Evolutionary conservation across 2,888 invertebrate genomes (phyloP).

Genomic region (Petrophora chlorosata): DNA sequence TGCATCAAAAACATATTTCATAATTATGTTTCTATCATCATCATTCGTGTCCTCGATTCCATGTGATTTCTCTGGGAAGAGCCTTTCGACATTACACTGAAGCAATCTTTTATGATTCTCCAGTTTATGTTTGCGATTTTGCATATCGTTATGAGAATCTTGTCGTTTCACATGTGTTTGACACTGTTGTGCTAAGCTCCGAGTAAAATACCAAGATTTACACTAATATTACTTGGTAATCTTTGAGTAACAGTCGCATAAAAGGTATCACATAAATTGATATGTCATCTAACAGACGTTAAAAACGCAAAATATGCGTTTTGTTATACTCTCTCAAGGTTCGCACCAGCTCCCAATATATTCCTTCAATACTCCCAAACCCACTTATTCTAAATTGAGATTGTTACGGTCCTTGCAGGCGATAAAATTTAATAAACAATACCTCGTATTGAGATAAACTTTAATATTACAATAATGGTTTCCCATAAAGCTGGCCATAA

Average conservation of each 20-base stretch:
- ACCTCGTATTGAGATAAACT: too few species aligned
- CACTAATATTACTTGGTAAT: too few species aligned
- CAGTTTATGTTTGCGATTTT: conserved; percentile 8
- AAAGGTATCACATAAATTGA: too few species aligned
- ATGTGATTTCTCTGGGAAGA: conserved; percentile 28
- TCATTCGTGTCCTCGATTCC: conserved; percentile 29
- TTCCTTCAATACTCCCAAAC: neutral
- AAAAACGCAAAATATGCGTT: too few species aligned
- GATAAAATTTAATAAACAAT: conserved; percentile 16
- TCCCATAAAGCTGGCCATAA: conserved; percentile 32
- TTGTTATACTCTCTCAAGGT: too few species aligned
- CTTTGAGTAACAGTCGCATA: too few species aligned
- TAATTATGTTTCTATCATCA: conserved; percentile 34
- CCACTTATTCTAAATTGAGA: neutral
- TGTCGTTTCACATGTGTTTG: conserved; percentile 2
- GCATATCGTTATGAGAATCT: conserved; percentile 11
- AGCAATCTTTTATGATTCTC: conserved; percentile 19
- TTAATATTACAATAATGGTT: conserved; percentile 15
- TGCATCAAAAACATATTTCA: conserved; percentile 30
- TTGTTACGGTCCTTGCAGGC: conserved; percentile 1
- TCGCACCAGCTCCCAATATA: neutral
- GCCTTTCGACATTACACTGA: conserved; percentile 17
- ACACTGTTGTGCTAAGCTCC: too few species aligned
- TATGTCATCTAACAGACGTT: too few species aligned
- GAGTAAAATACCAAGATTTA: too few species aligned